Base-by-base conservation (phyloP, 2,113 vertebrate species). In the Elachura formosa region DNA sequence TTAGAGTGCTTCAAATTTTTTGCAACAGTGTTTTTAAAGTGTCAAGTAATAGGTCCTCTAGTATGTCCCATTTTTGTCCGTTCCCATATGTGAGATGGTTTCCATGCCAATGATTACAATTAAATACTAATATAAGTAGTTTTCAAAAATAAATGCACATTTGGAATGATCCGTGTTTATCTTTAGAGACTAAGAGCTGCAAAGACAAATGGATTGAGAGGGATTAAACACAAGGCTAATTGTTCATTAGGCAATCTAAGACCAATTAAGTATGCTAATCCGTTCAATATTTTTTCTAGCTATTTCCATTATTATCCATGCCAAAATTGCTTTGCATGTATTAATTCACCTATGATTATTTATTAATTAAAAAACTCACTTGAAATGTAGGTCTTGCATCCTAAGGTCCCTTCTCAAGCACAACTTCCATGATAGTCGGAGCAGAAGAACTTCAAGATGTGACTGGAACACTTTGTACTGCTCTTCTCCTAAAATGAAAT, bases 241-340 rank as follows among this genome's bases (percentile, higher is more conserved):
- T 96, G 90, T 95, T 95, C 82, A 96, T 97, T 96, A 97, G 80
- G 36, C 82, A 97, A 86, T 74, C 40, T 94, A 95, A 96, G 86
- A 87, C 73, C 2, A 63, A 93, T 93, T 95, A 90, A 38, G 24
- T 75, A 46, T 83, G 62, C 23, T 94, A 97, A 97, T 97, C 77
- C 68, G 52, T 91, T 90, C 86, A 87, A 36, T 91, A 72, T 82
- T 92, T 96, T 87, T 93, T 63, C 54, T 86, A 38, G 80, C 84
- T 46, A 55, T 95, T 95, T 91, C 68, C 41, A 66, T 87, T 84
- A 82, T 94, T 89, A 87, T 59, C 43, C 59, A 21, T 67, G 38
- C 25, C 55, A 89, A 36, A 91, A 54, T 68, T 62, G 29, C 77
- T 90, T 72, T 89, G 4, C 36, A 63, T 62, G 33, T 21, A 55